Base-by-base conservation (phyloP, 2,888 invertebrate species). In the Epiperipatus broadwayi region DNA sequence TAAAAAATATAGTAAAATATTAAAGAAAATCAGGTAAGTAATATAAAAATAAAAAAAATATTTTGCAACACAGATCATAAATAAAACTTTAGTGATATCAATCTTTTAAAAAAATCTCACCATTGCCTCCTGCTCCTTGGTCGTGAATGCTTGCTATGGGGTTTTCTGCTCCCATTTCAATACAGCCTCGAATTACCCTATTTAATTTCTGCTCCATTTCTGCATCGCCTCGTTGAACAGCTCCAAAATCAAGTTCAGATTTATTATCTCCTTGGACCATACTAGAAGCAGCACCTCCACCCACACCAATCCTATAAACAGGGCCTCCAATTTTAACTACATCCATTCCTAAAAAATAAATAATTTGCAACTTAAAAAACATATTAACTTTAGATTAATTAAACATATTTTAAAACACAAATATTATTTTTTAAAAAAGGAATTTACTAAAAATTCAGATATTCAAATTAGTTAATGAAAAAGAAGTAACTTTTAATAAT, bases 131-230 rank as follows among this genome's bases (percentile, higher is more conserved):
- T 5, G 95, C 95, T 15, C 95, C 95, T 67, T 95, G 95, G 63
- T 97, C 95, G 56, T 97, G 95, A 49, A 97, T 93, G 69, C 89
- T 78, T 49, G 69, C 68, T 49, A 95, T 87, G 2, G 93, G 93
- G 64, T 95, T 89, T 10, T 66, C 63, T 1, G 69, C 65, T 1
- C 71, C 72, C 54, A 77, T 64, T 63, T 97, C 95, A 21, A 84
- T 65, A 52, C 95, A 95, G 1, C 81, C 80, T 45, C 93, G 68
- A 1, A 97, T 81, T 2, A 91, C 76, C 42, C 95, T 68, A 59
- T 95, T 91, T 22, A 95, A 61, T 58, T 95, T 91, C 55, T 95
- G 89, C 48, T 91, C 93, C 95, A 97, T 95, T 67, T 97, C 93
- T 2, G 95, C 80, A 61, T 97, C 95, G 7, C 69, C 84, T 63